Conservation (phyloP, 2,113 vertebrate species). For the Picathartes gymnocephalus region DNA sequence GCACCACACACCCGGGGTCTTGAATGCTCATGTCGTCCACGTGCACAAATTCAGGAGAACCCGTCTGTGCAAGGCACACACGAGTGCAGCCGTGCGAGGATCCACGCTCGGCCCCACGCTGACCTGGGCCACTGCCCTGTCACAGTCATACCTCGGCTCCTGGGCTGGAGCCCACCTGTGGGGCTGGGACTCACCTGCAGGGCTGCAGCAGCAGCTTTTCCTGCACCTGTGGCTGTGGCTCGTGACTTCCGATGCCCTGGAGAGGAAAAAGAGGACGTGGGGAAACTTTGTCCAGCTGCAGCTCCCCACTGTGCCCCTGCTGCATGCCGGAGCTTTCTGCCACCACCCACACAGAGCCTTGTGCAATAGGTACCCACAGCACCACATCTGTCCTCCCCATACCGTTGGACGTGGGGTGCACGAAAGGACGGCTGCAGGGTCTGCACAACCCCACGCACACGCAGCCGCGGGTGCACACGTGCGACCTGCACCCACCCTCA, state of each 20-base stretch:
- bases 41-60: rapidly evolving
- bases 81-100: rapidly evolving
- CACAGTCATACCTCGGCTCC: rapidly evolving
- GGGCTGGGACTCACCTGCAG: background rate
- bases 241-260: rapidly evolving
- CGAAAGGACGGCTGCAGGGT: background rate
- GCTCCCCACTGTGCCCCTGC: background rate
- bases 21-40: rapidly evolving
- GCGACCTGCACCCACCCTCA: background rate
- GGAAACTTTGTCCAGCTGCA: background rate
- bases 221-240: background rate
- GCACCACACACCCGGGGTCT: rapidly evolving
- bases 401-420: background rate
- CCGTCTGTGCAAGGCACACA: rapidly evolving
- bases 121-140: background rate
- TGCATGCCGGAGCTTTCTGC: background rate
- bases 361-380: background rate
- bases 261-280: background rate
- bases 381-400: background rate
- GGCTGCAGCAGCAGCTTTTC: background rate
- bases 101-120: rapidly evolving
- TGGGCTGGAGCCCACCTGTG: background rate
- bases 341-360: rapidly evolving
- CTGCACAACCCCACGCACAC: background rate
- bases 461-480: background rate